Evolutionary conservation across 2,797 vertebrate species (phyloP), one percentile per base, ranked within the genome.

Genomic region (Champsocephalus esox): DNA sequence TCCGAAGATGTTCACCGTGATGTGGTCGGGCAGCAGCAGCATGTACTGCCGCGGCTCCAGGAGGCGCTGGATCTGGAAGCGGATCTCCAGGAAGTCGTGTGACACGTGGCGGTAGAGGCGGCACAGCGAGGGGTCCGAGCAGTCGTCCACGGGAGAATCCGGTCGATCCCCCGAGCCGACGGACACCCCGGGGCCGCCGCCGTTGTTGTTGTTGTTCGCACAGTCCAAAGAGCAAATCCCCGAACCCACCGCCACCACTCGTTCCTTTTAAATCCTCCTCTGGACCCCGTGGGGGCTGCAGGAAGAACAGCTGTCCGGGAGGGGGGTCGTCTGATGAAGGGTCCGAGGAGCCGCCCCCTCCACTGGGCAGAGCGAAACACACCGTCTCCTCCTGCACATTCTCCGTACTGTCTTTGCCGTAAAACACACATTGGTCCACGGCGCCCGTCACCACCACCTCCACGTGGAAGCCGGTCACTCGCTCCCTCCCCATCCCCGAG

Each of bases 41-140:
- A 99, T 97, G 89, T 99, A 99, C 89, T 98, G 98, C 3, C 98
- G 94, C 0, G 98, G 98, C 75, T 99, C 98, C 17, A 99, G 95
- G 73, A 99, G 92, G 0, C 97, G 95, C 85, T 99, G 98, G 81
- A 99, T 99, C 91, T 99, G 97, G 85, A 99, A 99, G 1, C 98
- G 96, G 90, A 99, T 99, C 89, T 99, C 98, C 81, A 99, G 84
- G 76, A 99, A 99, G 73, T 99, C 97, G 0, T 99, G 98, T 0
- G 98, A 99, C 48, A 99, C 97, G 1, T 99, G 98, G 2, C 97
- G 97, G 89, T 99, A 99, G 9, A 99, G 90, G 16, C 97, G 96
- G 81, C 98, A 99, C 12, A 99, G 91, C 0, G 98, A 96, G 0
- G 97, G 94, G 83, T 97, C 96, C 0, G 94, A 64, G 38, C 93